Evolutionary conservation across 2,888 invertebrate species (phyloP).

Genomic region (Norana najaformis): DNA sequence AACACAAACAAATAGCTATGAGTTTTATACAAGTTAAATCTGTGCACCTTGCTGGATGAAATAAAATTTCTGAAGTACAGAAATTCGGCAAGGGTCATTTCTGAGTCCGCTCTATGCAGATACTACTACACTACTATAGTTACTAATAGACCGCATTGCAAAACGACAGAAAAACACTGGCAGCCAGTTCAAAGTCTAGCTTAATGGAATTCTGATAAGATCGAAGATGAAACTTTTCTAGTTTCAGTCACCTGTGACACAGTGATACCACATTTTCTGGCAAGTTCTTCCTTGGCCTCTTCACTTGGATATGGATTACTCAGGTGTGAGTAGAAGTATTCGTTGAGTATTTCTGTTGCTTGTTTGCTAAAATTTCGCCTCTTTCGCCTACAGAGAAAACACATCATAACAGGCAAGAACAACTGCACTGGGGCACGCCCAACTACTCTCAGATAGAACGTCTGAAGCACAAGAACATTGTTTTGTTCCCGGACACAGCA

Average conservation of each 20-base stretch:
- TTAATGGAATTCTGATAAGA: neutral
- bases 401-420: neutral
- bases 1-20: neutral
- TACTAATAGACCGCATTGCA: neutral
- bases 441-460: too few species aligned
- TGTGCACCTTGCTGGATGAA: neutral
- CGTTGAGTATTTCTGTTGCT: slow-evolving; percentile 97
- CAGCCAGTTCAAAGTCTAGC: neutral
- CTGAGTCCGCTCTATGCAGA: neutral
- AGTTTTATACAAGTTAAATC: neutral
- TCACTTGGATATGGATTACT: slow-evolving; percentile 99
- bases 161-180: neutral
- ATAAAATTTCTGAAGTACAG: neutral
- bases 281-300: slow-evolving; percentile 98
- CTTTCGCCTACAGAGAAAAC: slow-evolving; percentile 70
- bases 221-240: neutral
- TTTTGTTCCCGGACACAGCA: neutral
- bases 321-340: slow-evolving; percentile 98
- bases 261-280: slow-evolving; percentile 97
- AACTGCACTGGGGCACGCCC: too few species aligned
- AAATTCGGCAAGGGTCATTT: neutral
- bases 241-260: slow-evolving; percentile 79
- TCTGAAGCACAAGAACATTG: neutral
- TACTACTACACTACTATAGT: neutral
- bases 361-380: slow-evolving; percentile 99